A percentile compares a stretch with the other conserved stretches of the same genome.
Evolutionary conservation across 2,888 invertebrate genomes (phyloP).

Genomic region (Archaeoteleia sp.): DNA sequence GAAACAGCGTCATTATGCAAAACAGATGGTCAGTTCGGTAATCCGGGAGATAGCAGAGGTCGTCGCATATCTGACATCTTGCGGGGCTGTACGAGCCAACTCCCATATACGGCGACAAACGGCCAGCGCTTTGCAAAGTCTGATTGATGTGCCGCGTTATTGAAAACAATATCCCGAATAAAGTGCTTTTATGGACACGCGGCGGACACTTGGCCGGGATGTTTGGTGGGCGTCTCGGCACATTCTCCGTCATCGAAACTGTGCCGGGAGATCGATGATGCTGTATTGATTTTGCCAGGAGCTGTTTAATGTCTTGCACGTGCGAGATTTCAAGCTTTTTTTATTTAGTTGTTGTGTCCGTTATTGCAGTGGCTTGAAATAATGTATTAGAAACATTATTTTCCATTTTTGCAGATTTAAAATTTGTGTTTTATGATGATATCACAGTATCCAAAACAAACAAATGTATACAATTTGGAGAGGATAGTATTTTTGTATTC

Average conservation of each 20-base stretch:
- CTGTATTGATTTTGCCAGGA: too few species aligned
- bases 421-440: too few species aligned
- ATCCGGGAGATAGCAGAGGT: conserved; percentile 63
- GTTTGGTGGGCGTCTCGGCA: too few species aligned
- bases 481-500: too few species aligned
- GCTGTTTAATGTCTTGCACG: not conserved
- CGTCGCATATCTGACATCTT: conserved; percentile 72
- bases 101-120: conserved; percentile 38
- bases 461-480: too few species aligned
- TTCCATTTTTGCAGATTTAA: not conserved
- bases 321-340: too few species aligned
- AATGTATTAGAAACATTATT: too few species aligned
- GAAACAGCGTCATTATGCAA: conserved; percentile 72
- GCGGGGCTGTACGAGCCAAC: conserved; percentile 61
- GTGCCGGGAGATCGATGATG: too few species aligned
- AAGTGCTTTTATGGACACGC: conserved; percentile 54
- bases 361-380: too few species aligned
- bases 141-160: conserved; percentile 73
- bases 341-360: too few species aligned
- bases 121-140: conserved; percentile 61
- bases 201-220: conserved; percentile 12
- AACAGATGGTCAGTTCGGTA: conserved; percentile 73
- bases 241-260: too few species aligned
- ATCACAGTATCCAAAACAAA: too few species aligned
- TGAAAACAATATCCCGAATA: conserved; percentile 72